Base-by-base conservation (phyloP, 2,113 vertebrate genomes). In the Brachypodius melanocephalos region DNA sequence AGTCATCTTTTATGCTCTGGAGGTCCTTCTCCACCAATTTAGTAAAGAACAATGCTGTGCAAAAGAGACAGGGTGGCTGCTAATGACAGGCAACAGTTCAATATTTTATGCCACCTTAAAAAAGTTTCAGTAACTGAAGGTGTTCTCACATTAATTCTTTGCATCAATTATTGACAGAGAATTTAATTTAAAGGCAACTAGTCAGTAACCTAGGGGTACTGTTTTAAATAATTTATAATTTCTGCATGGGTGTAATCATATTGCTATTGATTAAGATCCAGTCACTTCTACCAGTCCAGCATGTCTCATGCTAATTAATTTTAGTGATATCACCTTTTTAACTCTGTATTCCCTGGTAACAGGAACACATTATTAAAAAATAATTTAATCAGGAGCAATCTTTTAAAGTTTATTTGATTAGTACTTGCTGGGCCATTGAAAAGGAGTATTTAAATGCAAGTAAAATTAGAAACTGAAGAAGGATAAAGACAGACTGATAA, bases 151-250 rank as follows among this genome's bases (percentile, higher is more conserved):
- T 99, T 99, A 99, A 99, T 99, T 98, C 98, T 98, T 98, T 98
- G 98, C 98, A 99, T 99, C 99, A 98, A 99, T 99, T 99, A 99
- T 99, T 99, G 99, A 99, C 98, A 98, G 98, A 98, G 98, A 99
- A 99, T 99, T 99, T 99, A 99, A 99, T 99, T 99, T 98, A 98
- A 98, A 98, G 98, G 98, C 97, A 98, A 98, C 98, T 98, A 99
- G 98, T 98, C 98, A 98, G 99, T 99, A 99, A 99, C 98, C 98
- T 98, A 97, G 95, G 98, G 98, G 96, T 98, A 98, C 98, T 98
- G 98, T 98, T 99, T 99, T 99, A 99, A 99, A 99, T 99, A 99
- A 99, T 99, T 98, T 98, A 99, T 98, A 98, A 98, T 98, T 98
- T 98, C 98, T 97, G 98, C 98, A 98, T 97, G 98, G 97, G 97